These are phyloP conservation scores for Chironomus tentans DNA, from an alignment of 2,888 invertebrate species.

Conservation along the genomic window DNA sequence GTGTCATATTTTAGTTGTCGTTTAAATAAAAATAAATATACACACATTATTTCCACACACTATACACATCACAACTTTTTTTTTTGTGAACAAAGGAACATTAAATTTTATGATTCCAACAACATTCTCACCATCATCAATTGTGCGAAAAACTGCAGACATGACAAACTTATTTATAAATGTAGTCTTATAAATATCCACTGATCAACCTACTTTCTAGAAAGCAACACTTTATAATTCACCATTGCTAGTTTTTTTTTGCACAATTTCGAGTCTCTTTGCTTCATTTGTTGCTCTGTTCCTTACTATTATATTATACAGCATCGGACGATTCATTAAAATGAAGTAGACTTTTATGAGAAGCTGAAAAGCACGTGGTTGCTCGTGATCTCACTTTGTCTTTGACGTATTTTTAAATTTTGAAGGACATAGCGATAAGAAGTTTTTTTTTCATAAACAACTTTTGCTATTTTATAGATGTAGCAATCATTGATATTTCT, in stretches of 20 bases:
- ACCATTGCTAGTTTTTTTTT: too few species aligned
- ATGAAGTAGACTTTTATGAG: not conserved
- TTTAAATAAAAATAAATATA: not conserved
- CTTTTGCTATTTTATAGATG: too few species aligned
- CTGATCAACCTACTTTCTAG: not conserved
- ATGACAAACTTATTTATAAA: constrained; percentile 3
- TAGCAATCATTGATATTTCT: too few species aligned
- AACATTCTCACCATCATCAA: not conserved
- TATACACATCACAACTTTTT: not conserved
- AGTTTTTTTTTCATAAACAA: too few species aligned
- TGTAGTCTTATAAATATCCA: not conserved
- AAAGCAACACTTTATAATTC: too few species aligned
- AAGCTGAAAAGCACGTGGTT: too few species aligned
- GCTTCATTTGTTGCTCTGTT: not conserved
- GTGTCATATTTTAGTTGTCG: not conserved
- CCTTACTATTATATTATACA: not conserved
- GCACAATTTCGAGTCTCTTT: too few species aligned
- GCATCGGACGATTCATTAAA: not conserved
- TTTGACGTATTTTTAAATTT: too few species aligned
- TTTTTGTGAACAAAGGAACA: not conserved
- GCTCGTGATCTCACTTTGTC: too few species aligned
- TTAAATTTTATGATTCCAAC: not conserved
- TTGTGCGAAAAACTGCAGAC: not conserved
- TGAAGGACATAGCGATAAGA: too few species aligned
- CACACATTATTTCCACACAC: not conserved